These are phyloP conservation scores for Tigriopus japonicus DNA, from an alignment of 1,140 invertebrate species.

Conservation along the genomic window DNA sequence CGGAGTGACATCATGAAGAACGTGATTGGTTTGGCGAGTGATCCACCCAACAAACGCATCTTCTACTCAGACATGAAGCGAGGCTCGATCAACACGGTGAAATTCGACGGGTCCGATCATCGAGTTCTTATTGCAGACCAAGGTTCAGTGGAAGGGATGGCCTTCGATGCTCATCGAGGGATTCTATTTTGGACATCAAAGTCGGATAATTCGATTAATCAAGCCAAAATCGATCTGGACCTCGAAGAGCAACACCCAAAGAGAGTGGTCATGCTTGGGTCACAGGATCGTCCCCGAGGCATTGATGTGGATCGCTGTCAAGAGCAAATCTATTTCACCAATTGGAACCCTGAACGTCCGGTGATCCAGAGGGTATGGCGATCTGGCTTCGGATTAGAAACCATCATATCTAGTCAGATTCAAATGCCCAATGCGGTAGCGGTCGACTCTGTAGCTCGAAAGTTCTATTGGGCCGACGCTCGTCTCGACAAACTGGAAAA, in stretches of 20 bases:
- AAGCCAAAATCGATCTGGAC: constrained; percentile 29
- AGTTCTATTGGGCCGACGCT: constrained; percentile 40
- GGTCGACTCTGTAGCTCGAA: constrained; percentile 45
- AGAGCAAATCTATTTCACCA: constrained; percentile 57
- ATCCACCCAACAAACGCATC: constrained; percentile 44
- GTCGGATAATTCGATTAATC: constrained; percentile 49
- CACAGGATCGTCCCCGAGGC: constrained; percentile 44
- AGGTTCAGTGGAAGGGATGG: constrained; percentile 62
- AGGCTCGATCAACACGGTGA: constrained; percentile 59
- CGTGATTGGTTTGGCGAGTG: constrained; percentile 61
- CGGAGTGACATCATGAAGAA: constrained; percentile 50
- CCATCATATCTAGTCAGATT: constrained; percentile 52
- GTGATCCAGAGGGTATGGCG: constrained; percentile 49
- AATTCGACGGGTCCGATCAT: constrained; percentile 56
- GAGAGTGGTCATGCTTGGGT: constrained; percentile 36
- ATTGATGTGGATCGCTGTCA: constrained; percentile 61
- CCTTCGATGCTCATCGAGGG: constrained; percentile 42
- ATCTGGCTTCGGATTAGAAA: constrained; percentile 39
- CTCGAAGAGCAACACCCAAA: constrained; percentile 14
- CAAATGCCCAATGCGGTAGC: constrained; percentile 62
- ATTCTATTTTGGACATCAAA: constrained; percentile 70
- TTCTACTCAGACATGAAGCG: constrained; percentile 75
- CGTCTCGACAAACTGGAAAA: constrained; percentile 54
- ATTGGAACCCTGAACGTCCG: constrained; percentile 49
- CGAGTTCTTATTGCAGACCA: constrained; percentile 42